A percentile compares a stretch with the other conserved stretches of the same genome.
phyloP scores from a whole-genome alignment of 2,797 vertebrate genomes.

The Bryconaethiops microstoma region DNA sequence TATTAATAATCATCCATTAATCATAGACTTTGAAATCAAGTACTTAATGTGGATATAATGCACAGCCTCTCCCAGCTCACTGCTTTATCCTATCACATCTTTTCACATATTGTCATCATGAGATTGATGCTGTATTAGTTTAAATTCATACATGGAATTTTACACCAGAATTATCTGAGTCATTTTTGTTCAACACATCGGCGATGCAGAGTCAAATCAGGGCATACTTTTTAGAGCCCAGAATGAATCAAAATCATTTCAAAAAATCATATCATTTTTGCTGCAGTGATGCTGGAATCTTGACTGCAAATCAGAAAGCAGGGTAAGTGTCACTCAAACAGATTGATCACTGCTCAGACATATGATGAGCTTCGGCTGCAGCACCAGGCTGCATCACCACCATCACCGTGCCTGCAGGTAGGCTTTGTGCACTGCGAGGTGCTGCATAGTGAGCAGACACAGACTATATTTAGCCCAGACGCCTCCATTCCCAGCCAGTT shows the following conservation, averaged over 20 bases:
- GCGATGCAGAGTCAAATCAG: background rate
- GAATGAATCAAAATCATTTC: too few relatives aligned
- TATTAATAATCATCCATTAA: too few relatives aligned
- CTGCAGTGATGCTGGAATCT: too few relatives aligned
- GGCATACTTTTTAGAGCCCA: background rate
- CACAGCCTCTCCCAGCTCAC: too few relatives aligned
- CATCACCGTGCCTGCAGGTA: conserved; percentile 16
- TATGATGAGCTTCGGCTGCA: conserved; percentile 22
- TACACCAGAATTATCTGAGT: background rate
- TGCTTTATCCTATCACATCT: too few relatives aligned
- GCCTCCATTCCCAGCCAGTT: background rate
- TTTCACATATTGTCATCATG: too few relatives aligned
- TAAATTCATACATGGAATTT: too few relatives aligned
- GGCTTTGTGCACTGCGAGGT: background rate
- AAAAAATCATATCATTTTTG: background rate
- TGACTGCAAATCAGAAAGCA: conserved; percentile 1
- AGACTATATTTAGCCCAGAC: background rate
- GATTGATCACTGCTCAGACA: conserved; percentile 9
- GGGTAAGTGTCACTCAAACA: conserved; percentile 2
- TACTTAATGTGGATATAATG: too few relatives aligned
- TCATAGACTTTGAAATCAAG: too few relatives aligned
- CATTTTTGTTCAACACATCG: background rate
- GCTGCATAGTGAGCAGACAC: background rate
- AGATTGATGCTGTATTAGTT: too few relatives aligned
- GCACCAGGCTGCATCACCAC: background rate